Conservation (phyloP, 2,113 vertebrate species). For the Condylura cristata region DNA sequence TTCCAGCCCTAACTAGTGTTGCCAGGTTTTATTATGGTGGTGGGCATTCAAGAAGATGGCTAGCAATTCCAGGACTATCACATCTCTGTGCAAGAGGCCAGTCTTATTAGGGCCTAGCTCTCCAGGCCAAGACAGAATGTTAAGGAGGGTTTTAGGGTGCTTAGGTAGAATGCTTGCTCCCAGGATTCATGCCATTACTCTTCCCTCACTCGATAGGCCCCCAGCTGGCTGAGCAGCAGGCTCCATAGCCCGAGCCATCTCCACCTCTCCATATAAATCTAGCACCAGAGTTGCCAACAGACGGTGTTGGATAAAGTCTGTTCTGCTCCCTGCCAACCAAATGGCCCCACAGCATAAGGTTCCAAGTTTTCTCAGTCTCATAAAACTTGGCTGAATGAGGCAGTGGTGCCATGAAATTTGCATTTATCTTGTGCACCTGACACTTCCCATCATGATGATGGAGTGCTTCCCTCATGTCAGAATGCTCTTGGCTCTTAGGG, state of each 20-base stretch:
- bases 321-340: conserved; percentile 78
- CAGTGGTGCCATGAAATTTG: conserved; percentile 73
- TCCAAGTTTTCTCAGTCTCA: conserved; percentile 78
- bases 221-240: conserved; percentile 70
- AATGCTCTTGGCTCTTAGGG: conserved; percentile 48
- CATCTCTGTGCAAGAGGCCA: neutral
- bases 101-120: neutral
- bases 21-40: neutral
- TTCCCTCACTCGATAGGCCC: conserved; percentile 64
- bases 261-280: conserved; percentile 71
- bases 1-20: neutral
- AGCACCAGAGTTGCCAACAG: conserved; percentile 71
- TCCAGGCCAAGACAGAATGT: neutral
- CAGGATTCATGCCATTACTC: conserved; percentile 54
- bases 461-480: conserved; percentile 58
- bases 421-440: conserved; percentile 81
- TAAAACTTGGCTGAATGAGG: conserved; percentile 77
- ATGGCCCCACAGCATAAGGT: conserved; percentile 75
- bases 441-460: conserved; percentile 75
- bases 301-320: conserved; percentile 72
- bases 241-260: conserved; percentile 62
- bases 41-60: neutral
- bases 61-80: neutral
- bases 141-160: neutral
- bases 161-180: conserved; percentile 11